A percentile compares a stretch with the other conserved stretches of the same genome.
phyloP scores from a whole-genome alignment of 1,140 invertebrate species.

The Solenopsis fugax region DNA sequence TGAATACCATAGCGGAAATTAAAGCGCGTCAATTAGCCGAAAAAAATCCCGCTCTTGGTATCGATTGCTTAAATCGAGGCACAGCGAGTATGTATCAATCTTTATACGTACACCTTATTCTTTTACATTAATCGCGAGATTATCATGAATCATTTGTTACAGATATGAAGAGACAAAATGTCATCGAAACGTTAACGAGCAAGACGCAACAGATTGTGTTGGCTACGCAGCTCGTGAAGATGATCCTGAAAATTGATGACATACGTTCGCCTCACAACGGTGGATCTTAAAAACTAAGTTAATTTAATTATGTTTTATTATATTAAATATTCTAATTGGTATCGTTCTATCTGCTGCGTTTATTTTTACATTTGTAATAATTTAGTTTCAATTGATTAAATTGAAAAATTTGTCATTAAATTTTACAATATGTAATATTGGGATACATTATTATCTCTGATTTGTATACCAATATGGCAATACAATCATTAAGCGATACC shows the following conservation, averaged over 20 bases:
- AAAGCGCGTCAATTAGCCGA: conserved; percentile 96
- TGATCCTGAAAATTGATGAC: conserved; percentile 99
- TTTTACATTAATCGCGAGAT: neutral
- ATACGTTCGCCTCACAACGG: conserved; percentile 91
- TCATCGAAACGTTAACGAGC: conserved; percentile 98
- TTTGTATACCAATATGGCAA: neutral
- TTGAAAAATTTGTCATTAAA: conserved; percentile 44
- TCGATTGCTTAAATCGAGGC: conserved; percentile 97
- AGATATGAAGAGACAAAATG: conserved; percentile 99
- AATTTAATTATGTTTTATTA: conserved; percentile 44
- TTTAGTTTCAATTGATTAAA: conserved; percentile 42
- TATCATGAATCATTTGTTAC: conserved; percentile 80
- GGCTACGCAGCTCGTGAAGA: conserved; percentile 99
- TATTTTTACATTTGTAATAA: conserved; percentile 54
- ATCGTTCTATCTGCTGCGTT: conserved; percentile 65
- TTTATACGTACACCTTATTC: neutral
- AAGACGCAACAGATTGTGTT: conserved; percentile 99
- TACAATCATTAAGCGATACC: conserved; percentile 18
- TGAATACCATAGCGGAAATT: conserved; percentile 96
- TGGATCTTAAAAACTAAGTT: neutral
- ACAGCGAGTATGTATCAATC: conserved; percentile 88
- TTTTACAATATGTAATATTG: conserved; percentile 56
- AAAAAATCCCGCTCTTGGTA: conserved; percentile 95
- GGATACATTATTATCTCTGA: conserved; percentile 27
- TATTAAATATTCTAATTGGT: conserved; percentile 38